Conservation (phyloP, 2,113 vertebrate species). For the Anser brachyrhynchus region DNA sequence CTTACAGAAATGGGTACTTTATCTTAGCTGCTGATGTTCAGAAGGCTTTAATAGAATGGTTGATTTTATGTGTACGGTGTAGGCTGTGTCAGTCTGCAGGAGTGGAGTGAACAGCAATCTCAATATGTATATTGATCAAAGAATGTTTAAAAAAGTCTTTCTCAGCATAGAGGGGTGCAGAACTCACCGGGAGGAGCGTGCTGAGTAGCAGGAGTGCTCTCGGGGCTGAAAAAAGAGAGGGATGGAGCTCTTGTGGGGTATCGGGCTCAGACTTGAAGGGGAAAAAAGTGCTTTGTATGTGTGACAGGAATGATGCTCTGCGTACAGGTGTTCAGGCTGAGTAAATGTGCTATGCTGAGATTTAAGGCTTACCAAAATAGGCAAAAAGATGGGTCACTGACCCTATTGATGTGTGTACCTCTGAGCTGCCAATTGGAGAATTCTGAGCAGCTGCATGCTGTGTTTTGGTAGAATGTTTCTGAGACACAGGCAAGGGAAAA, state of each 20-base stretch:
- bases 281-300: neutral
- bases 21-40: neutral
- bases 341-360: neutral
- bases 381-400: fast-evolving
- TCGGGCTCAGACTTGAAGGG: neutral
- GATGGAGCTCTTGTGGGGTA: fast-evolving
- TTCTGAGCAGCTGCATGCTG: neutral
- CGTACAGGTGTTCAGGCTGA: neutral
- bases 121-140: neutral
- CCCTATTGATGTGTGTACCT: fast-evolving
- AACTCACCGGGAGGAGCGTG: neutral
- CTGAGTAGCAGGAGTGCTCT: neutral
- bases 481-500: neutral
- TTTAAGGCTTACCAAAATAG: neutral
- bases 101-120: neutral
- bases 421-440: neutral
- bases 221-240: neutral
- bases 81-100: neutral
- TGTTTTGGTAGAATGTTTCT: neutral
- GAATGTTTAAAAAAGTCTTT: neutral
- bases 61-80: neutral
- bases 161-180: neutral
- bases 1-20: neutral
- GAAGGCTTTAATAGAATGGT: neutral
- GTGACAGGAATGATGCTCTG: neutral